These are phyloP conservation scores for Bergia puertoricense DNA, from an alignment of 92 coral and sea anemone species.

Conservation along the genomic window DNA sequence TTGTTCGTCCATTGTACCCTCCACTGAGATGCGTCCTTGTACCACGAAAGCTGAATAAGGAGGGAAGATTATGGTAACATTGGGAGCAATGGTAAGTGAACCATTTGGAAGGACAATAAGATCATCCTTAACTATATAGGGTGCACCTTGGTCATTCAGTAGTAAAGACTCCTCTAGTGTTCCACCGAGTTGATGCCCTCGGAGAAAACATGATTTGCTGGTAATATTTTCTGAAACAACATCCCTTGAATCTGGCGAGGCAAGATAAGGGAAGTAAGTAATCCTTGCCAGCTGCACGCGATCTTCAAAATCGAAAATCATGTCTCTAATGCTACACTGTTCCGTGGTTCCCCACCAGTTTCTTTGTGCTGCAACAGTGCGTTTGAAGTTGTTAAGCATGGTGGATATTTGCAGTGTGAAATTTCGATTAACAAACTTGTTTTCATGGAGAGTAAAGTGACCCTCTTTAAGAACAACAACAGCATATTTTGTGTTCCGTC, in stretches of 20 bases:
- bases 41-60: slow-evolving; percentile 20
- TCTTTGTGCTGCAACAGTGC: slow-evolving; percentile 38
- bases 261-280: slow-evolving; percentile 49
- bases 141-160: slow-evolving; percentile 7
- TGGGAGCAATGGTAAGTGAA: slow-evolving; percentile 14
- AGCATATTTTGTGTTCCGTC: slow-evolving; percentile 47
- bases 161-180: slow-evolving; percentile 40
- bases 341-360: slow-evolving; percentile 75
- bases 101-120: no score
- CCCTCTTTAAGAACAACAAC: slow-evolving; percentile 59
- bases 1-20: slow-evolving; percentile 39
- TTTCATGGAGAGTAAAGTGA: slow-evolving; percentile 44
- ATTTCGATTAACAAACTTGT: slow-evolving; percentile 42
- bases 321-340: slow-evolving; percentile 48
- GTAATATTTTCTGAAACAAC: neutral
- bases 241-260: slow-evolving; percentile 40
- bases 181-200: slow-evolving; percentile 51
- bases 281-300: slow-evolving; percentile 53
- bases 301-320: slow-evolving; percentile 60
- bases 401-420: slow-evolving; percentile 46
- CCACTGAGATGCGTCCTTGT: slow-evolving; percentile 53
- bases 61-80: slow-evolving; percentile 55
- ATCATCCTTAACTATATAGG: neutral
- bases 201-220: slow-evolving; percentile 45
- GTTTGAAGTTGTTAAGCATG: slow-evolving; percentile 12